Evolutionary conservation across 1,140 invertebrate genomes (phyloP).

Genomic region (Dendroctonus valens): DNA sequence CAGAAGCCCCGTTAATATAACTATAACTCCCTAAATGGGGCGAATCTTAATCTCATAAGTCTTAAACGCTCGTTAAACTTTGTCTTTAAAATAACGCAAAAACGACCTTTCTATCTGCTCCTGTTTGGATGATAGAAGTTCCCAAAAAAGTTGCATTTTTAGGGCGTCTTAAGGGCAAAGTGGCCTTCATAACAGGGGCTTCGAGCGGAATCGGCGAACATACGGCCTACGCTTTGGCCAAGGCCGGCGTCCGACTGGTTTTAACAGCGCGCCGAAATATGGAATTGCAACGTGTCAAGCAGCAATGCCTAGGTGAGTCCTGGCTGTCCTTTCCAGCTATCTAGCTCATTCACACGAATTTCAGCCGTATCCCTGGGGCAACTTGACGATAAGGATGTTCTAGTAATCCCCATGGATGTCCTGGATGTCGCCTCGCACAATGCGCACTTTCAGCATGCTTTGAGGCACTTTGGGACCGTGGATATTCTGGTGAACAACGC

Average conservation of each 20-base stretch:
- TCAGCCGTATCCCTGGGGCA: conserved; percentile 52
- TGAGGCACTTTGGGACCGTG: conserved; percentile 71
- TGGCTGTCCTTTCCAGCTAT: neutral
- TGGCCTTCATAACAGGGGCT: conserved; percentile 87
- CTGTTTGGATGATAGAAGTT: neutral
- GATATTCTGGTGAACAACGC: conserved; percentile 83
- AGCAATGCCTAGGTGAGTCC: conserved; percentile 61
- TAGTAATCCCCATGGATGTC: conserved; percentile 73
- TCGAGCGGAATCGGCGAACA: conserved; percentile 87
- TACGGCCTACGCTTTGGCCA: conserved; percentile 70
- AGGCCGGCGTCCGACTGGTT: conserved; percentile 68
- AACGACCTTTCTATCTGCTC: no score
- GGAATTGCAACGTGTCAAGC: conserved; percentile 75
- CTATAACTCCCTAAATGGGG: neutral
- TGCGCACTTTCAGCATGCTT: conserved; percentile 61
- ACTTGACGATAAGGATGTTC: conserved; percentile 61
- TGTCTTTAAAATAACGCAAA: no score
- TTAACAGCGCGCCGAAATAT: conserved; percentile 71
- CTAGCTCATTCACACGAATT: neutral
- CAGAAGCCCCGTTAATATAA: neutral
- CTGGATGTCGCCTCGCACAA: conserved; percentile 62
- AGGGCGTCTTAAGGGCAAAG: conserved; percentile 68
- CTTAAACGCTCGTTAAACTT: neutral
- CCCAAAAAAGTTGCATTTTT: conserved; percentile 1
- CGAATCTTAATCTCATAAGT: neutral